Base-by-base conservation (phyloP, 2,113 vertebrate species). In the Silurus asotus region DNA sequence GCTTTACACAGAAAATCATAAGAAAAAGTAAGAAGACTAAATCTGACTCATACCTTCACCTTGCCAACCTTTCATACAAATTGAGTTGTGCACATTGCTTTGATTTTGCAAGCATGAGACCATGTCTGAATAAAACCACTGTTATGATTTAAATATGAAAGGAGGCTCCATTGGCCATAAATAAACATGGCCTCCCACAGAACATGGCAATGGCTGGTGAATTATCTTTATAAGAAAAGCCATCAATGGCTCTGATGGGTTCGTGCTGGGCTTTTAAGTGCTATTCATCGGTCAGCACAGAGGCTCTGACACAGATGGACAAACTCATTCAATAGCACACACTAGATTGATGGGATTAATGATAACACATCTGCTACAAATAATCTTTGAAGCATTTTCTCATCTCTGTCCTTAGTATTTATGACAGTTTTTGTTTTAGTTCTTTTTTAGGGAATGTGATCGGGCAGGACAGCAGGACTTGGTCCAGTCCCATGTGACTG, bases 361-460 rank as follows among this genome's bases (percentile, higher is more conserved):
- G 83, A 88, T 89, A 84, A 48, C 56, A 87, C 28, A 83, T 88
- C 87, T 28, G 78, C 48, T 25, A 13, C 23, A 20, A 86, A 79
- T 75, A 82, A 58, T 82, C 79, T 84, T 76, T 61, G 37, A 91
- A 89, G 56, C 82, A 82, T 76, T 78, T 9, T 80, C 70, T 61
- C 64, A 82, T 53, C 58, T 56, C 62, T 69, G 67, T 83, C 58
- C 59, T 70, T 28, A 67, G 91, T 89, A 92, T 92, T 92, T 92
- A 94, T 92, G 86, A 90, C 80, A 82, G 87, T 88, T 84, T 58
- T 2, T 92, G 90, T 92, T 92, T 90, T 93, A 92, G 90, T 92
- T 93, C 85, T 91, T 93, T 92, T 91, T 92, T 92, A 86, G 91
- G 90, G 90, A 93, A 87, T 88, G 84, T 91, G 92, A 92, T 92